These are phyloP conservation scores for Parascotia fuliginaria DNA, from an alignment of 2,888 invertebrate species.

Conservation along the genomic window DNA sequence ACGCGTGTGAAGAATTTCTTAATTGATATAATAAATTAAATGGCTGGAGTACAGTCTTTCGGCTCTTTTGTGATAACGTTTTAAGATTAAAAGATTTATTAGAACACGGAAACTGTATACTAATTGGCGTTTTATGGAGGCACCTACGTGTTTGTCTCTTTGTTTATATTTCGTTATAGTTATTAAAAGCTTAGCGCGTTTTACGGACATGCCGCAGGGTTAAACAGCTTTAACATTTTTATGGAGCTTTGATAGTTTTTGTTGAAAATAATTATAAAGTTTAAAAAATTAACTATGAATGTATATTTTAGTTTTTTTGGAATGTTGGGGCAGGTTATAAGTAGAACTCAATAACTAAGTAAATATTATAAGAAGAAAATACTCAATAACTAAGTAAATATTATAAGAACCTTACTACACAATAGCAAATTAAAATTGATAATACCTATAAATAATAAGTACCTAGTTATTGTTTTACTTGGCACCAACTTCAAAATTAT, in stretches of 20 bases:
- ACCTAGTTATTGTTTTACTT: too few relatives aligned
- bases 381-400: too few relatives aligned
- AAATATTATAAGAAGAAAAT: too few relatives aligned
- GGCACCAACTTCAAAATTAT: too few relatives aligned
- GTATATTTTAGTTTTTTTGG: too few relatives aligned
- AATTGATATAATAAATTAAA: conserved; percentile 80
- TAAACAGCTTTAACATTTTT: conserved; percentile 3
- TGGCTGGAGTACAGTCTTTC: conserved; percentile 57
- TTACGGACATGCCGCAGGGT: conserved; percentile 13
- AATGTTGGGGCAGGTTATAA: too few relatives aligned
- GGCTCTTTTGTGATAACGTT: conserved; percentile 70
- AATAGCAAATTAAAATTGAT: too few relatives aligned
- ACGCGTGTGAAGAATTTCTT: conserved; percentile 73
- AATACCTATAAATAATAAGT: too few relatives aligned
- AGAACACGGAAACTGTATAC: conserved; percentile 61
- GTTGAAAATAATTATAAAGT: neutral
- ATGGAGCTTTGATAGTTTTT: conserved; percentile 1
- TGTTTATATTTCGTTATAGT: conserved; percentile 59
- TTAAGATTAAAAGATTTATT: conserved; percentile 74
- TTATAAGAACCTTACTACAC: too few relatives aligned
- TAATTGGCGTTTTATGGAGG: conserved; percentile 73
- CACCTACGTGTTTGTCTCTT: conserved; percentile 50
- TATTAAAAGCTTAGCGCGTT: conserved; percentile 43
- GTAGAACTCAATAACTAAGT: too few relatives aligned
- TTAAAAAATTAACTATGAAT: too few relatives aligned